These are phyloP conservation scores for Esox niger DNA, from an alignment of 2,113 vertebrate genomes.

Conservation along the genomic window DNA sequence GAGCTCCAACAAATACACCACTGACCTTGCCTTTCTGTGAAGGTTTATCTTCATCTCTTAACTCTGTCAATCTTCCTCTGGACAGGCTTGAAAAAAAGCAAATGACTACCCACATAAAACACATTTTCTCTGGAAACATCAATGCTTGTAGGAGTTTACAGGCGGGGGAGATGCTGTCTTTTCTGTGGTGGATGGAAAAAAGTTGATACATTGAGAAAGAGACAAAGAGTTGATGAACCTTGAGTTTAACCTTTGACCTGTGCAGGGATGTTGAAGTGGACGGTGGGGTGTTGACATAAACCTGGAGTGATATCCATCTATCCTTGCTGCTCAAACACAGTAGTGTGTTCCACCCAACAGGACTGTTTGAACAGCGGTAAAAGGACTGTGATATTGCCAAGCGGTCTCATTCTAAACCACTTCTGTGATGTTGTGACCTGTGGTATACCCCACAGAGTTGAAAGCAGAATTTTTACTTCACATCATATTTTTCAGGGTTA, in stretches of 20 bases:
- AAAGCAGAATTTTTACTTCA: background rate
- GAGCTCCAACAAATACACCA: background rate
- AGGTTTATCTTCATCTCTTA: background rate
- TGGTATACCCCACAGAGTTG: background rate
- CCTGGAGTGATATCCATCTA: background rate
- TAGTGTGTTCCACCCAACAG: background rate
- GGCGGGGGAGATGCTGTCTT: background rate
- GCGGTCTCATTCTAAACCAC: background rate
- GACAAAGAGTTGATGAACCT: background rate
- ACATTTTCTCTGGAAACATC: slow-evolving; percentile 1
- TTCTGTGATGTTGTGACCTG: background rate
- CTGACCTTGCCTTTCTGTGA: background rate
- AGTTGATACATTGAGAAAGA: background rate
- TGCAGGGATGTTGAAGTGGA: background rate
- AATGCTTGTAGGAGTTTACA: background rate
- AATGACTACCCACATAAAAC: background rate
- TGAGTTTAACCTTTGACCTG: background rate
- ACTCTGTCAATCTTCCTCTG: background rate
- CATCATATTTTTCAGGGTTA: background rate
- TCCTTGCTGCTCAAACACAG: background rate
- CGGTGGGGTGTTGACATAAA: background rate
- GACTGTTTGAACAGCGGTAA: background rate
- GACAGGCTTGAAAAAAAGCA: background rate
- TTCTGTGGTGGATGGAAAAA: background rate
- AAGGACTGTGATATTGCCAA: background rate